phyloP scores from a whole-genome alignment of 2,797 vertebrate species.

The Balearica regulorum region DNA sequence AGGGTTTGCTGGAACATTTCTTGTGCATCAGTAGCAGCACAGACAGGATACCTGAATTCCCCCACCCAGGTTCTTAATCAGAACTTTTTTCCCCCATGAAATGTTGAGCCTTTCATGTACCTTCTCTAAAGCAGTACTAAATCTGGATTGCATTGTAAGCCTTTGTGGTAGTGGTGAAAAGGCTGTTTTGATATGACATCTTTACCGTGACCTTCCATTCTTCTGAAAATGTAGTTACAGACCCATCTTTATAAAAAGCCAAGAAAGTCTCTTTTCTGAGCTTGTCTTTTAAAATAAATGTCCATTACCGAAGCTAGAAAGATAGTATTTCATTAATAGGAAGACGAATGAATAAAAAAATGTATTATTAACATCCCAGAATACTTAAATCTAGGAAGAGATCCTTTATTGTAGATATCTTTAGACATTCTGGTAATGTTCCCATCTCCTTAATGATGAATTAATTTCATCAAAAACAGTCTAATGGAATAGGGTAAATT shows the following conservation, averaged over 20 bases:
- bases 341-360: slow-evolving; percentile 64
- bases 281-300: slow-evolving; percentile 44
- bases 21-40: not conserved
- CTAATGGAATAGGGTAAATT: not conserved
- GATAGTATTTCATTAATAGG: slow-evolving; percentile 51
- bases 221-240: slow-evolving; percentile 55
- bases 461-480: slow-evolving; percentile 16
- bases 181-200: slow-evolving; percentile 20
- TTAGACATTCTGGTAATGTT: slow-evolving; percentile 36
- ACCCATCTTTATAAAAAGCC: not conserved
- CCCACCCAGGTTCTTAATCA: not conserved
- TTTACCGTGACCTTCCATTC: slow-evolving; percentile 33
- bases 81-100: not conserved
- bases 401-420: slow-evolving; percentile 53
- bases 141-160: slow-evolving; percentile 2
- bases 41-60: not conserved
- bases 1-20: not conserved
- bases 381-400: slow-evolving; percentile 50
- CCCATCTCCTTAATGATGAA: slow-evolving; percentile 61
- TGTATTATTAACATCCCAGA: slow-evolving; percentile 52
- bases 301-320: slow-evolving; percentile 12
- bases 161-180: slow-evolving; percentile 42
- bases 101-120: not conserved
- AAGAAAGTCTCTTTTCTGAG: slow-evolving; percentile 2
- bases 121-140: slow-evolving; percentile 6